Evolutionary conservation across 2,113 vertebrate species (phyloP).

Genomic region (Toxotes jaculatrix): DNA sequence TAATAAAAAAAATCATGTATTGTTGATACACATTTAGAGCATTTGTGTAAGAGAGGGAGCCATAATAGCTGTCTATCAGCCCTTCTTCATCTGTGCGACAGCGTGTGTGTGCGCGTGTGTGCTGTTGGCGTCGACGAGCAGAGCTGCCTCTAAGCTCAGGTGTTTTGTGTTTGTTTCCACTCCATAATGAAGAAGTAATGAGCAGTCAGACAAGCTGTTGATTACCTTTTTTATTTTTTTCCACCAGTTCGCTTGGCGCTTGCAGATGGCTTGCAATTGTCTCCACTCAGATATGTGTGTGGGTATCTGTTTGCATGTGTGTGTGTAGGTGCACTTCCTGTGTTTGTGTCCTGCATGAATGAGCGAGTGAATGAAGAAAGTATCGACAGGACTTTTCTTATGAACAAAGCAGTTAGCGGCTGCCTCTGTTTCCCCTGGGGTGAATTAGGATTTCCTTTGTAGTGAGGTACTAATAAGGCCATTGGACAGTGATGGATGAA

Average conservation of each 20-base stretch:
- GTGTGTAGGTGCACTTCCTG: conserved; percentile 4
- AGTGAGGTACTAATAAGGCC: conserved; percentile 68
- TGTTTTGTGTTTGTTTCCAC: conserved; percentile 64
- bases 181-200: conserved; percentile 75
- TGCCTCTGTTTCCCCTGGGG: conserved; percentile 41
- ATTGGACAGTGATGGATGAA: conserved; percentile 75
- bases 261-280: conserved; percentile 66
- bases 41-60: neutral
- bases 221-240: conserved; percentile 70
- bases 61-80: conserved; percentile 43
- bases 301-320: conserved; percentile 21
- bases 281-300: conserved; percentile 39
- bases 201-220: conserved; percentile 71
- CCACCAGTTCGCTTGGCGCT: conserved; percentile 36
- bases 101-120: conserved; percentile 14
- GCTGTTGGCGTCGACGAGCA: neutral
- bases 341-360: conserved; percentile 27
- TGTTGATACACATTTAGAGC: neutral
- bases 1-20: neutral
- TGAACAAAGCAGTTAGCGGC: conserved; percentile 46
- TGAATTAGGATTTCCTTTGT: conserved; percentile 65
- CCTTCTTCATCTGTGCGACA: conserved; percentile 22
- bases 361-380: conserved; percentile 25
- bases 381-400: conserved; percentile 44
- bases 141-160: conserved; percentile 41